phyloP scores from a whole-genome alignment of 35 echinoderm and acorn worm species.

The Ophioderma brevispina region DNA sequence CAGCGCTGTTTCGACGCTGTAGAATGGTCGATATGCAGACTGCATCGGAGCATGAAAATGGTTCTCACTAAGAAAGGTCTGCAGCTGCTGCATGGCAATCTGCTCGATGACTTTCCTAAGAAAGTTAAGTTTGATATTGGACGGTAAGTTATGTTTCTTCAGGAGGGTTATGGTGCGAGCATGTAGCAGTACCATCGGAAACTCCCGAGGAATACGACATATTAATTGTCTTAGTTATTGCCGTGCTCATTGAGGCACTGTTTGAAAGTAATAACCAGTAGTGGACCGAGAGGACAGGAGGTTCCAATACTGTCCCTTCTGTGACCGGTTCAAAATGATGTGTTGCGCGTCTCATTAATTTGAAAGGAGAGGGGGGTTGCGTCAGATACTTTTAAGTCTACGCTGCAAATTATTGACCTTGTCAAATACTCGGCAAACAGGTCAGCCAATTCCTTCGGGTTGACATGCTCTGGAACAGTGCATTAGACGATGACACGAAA shows the following conservation, averaged over 20 bases:
- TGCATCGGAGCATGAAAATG: background rate
- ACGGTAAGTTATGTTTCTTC: conserved; percentile 42
- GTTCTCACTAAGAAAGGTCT: conserved; percentile 16
- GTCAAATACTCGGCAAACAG: conserved; percentile 17
- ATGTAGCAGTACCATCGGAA: conserved; percentile 29
- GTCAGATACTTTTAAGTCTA: background rate
- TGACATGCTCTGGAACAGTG: background rate
- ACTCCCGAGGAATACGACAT: background rate
- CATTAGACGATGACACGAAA: background rate
- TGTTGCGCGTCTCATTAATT: background rate
- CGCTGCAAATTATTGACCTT: conserved; percentile 9
- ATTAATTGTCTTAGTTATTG: conserved; percentile 46
- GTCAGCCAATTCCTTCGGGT: background rate
- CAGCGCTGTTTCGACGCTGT: conserved; percentile 34
- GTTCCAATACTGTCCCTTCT: conserved; percentile 15
- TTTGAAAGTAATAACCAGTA: conserved; percentile 22
- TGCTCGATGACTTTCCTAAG: conserved; percentile 37
- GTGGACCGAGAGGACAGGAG: conserved; percentile 38
- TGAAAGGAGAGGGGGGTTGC: background rate
- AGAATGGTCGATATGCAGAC: conserved; percentile 18
- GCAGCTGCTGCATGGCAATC: conserved; percentile 16
- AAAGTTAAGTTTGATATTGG: conserved; percentile 46
- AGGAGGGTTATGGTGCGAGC: background rate
- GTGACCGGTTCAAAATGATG: conserved; percentile 7
- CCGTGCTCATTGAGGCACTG: conserved; percentile 11